Evolutionary conservation across 2,888 invertebrate species (phyloP).

Genomic region (Hypomecis punctinalis): DNA sequence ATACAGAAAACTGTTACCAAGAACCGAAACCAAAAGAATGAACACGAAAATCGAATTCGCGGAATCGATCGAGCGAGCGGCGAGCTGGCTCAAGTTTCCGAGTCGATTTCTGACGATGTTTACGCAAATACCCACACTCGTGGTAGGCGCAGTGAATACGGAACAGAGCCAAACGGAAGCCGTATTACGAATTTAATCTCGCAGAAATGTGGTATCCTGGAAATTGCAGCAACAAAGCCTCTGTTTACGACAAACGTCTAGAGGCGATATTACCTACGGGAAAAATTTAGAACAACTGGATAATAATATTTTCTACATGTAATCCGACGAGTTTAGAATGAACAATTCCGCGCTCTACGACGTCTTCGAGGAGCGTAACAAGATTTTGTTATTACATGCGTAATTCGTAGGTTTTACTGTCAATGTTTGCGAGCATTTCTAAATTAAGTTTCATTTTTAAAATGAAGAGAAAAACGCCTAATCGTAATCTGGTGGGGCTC

Average conservation of each 20-base stretch:
- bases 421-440: constrained; percentile 21
- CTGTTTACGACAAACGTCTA: constrained; percentile 75
- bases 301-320: constrained; percentile 57
- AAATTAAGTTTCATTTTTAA: constrained; percentile 31
- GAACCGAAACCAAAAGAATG: constrained; percentile 1
- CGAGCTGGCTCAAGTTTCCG: constrained; percentile 32
- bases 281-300: constrained; percentile 58
- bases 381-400: constrained; percentile 33
- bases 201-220: constrained; percentile 80
- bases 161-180: constrained; percentile 70
- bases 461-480: constrained; percentile 33
- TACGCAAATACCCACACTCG: constrained; percentile 50
- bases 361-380: constrained; percentile 27
- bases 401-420: constrained; percentile 29
- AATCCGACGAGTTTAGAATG: constrained; percentile 32
- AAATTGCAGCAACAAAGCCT: constrained; percentile 75
- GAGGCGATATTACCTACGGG: constrained; percentile 60
- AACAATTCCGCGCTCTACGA: constrained; percentile 29
- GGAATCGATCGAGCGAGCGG: constrained; percentile 19
- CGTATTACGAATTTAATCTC: constrained; percentile 83
- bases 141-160: constrained; percentile 72
- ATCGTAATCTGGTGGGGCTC: constrained; percentile 38
- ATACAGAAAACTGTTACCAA: not conserved
- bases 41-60: constrained; percentile 16
- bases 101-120: constrained; percentile 47